A percentile compares a stretch with the other conserved stretches of the same genome.
Evolutionary conservation across 2,113 vertebrate genomes (phyloP).

Genomic region (Trinectes maculatus): DNA sequence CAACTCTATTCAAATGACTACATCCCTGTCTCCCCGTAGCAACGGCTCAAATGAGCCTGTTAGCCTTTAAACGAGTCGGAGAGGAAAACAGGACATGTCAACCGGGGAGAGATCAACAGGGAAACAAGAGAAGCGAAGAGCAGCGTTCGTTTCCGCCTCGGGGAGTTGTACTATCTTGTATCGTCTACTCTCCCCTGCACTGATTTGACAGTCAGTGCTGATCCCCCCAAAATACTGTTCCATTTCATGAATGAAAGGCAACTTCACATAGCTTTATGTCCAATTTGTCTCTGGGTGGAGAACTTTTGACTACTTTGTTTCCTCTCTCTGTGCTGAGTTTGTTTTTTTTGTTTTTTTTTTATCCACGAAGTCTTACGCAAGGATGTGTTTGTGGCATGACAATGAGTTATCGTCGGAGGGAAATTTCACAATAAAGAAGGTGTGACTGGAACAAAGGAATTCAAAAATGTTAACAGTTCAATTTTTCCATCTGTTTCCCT

Average conservation of each 20-base stretch:
- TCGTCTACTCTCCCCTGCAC: slow-evolving; percentile 64
- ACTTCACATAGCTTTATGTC: slow-evolving; percentile 63
- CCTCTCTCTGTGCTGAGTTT: no score
- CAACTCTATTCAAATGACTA: slow-evolving; percentile 75
- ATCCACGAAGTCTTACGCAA: slow-evolving; percentile 3
- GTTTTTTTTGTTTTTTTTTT: not conserved
- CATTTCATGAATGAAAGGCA: slow-evolving; percentile 63
- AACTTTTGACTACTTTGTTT: slow-evolving; percentile 52
- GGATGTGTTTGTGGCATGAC: slow-evolving; percentile 25
- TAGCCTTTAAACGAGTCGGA: slow-evolving; percentile 68
- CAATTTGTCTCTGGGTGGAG: slow-evolving; percentile 52
- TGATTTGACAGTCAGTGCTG: slow-evolving; percentile 75
- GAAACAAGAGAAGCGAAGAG: slow-evolving; percentile 78
- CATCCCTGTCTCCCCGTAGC: slow-evolving; percentile 68
- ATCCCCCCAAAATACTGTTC: slow-evolving; percentile 58
- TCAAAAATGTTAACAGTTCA: slow-evolving; percentile 57
- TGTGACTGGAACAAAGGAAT: slow-evolving; percentile 56
- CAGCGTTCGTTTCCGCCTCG: slow-evolving; percentile 74
- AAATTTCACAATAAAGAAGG: slow-evolving; percentile 42
- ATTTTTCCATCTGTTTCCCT: slow-evolving; percentile 65
- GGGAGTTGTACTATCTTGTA: slow-evolving; percentile 70
- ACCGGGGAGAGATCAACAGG: slow-evolving; percentile 77
- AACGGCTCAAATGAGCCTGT: slow-evolving; percentile 79
- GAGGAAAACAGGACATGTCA: slow-evolving; percentile 80
- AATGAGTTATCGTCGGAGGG: slow-evolving; percentile 44